Conservation (phyloP, 1,140 invertebrate species). For the Zaprionus africanus region DNA sequence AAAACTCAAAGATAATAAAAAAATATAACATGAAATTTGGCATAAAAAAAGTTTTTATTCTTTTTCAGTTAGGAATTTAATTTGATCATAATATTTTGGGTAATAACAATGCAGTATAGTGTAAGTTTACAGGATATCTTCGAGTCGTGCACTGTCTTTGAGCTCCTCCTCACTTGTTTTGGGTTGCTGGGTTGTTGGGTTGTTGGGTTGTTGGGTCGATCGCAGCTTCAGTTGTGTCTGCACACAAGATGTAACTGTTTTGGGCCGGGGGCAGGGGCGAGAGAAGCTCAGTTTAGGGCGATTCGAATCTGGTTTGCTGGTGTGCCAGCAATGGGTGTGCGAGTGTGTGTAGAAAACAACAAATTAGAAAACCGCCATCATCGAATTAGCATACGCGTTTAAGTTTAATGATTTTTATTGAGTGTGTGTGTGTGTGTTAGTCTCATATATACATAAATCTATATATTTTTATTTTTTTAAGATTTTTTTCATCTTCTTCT, state of each 20-base stretch:
- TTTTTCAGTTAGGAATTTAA: neutral
- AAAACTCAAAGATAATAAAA: neutral
- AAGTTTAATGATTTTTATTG: conserved; percentile 68
- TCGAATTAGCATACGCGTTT: conserved; percentile 82
- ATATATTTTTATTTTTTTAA: conserved; percentile 4
- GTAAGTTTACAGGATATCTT: conserved; percentile 5
- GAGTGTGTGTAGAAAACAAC: conserved; percentile 48
- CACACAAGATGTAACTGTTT: conserved; percentile 43
- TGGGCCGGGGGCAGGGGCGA: neutral
- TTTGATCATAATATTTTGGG: neutral
- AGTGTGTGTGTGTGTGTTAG: conserved; percentile 17
- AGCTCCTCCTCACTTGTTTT: neutral
- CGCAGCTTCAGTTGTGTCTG: conserved; percentile 6
- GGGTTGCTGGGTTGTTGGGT: conserved; percentile 49
- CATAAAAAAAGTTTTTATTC: too few relatives aligned
- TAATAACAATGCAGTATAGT: too few relatives aligned
- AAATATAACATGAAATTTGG: neutral
- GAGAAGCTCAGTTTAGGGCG: conserved; percentile 25
- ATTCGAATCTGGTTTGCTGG: conserved; percentile 66
- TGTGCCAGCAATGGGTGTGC: conserved; percentile 23
- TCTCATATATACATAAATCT: conserved; percentile 51
- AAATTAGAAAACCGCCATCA: conserved; percentile 79
- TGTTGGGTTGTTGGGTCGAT: conserved; percentile 42
- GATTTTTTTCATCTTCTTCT: conserved; percentile 9
- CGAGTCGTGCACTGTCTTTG: neutral